Percentiles rank a stretch among this genome's conserved stretches.
Evolutionary conservation across 2,888 invertebrate species (phyloP).

Genomic region (Apamea sordens): DNA sequence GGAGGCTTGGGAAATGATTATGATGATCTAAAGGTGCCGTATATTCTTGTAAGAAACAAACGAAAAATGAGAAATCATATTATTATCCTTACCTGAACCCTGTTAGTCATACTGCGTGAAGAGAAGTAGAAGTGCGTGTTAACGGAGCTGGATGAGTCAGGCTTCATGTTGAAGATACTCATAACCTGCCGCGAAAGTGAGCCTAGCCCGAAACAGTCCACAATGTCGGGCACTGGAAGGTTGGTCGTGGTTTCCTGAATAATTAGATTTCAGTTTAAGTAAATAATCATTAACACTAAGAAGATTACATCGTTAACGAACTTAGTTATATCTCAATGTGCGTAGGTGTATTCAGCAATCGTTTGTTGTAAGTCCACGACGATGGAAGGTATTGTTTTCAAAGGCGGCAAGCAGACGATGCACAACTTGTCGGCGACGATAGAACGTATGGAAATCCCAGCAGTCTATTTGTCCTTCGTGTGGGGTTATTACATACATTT

Average conservation of each 20-base stretch:
- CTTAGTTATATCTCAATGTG: background rate
- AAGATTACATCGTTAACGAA: background rate
- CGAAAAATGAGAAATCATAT: background rate
- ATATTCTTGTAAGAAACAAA: background rate
- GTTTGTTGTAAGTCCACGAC: background rate
- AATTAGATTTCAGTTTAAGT: constrained; percentile 1
- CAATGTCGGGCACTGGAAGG: constrained; percentile 64
- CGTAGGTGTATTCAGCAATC: background rate
- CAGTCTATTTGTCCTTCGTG: background rate
- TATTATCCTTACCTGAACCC: constrained; percentile 81
- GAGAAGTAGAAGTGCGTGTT: constrained; percentile 88
- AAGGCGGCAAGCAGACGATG: background rate
- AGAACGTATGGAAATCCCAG: background rate
- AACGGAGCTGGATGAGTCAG: constrained; percentile 81
- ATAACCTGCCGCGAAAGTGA: constrained; percentile 77
- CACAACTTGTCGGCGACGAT: background rate
- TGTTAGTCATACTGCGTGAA: constrained; percentile 80
- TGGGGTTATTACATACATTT: background rate
- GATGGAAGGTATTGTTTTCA: background rate
- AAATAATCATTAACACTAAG: background rate
- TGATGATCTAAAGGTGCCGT: background rate
- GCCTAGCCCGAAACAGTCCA: constrained; percentile 90
- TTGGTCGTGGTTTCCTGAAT: constrained; percentile 53
- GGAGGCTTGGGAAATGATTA: background rate
- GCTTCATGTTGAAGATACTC: constrained; percentile 85